Evolutionary conservation across 2,113 vertebrate species (phyloP), one percentile per base, ranked within the genome.

Genomic region (Corydoras maculifer): DNA sequence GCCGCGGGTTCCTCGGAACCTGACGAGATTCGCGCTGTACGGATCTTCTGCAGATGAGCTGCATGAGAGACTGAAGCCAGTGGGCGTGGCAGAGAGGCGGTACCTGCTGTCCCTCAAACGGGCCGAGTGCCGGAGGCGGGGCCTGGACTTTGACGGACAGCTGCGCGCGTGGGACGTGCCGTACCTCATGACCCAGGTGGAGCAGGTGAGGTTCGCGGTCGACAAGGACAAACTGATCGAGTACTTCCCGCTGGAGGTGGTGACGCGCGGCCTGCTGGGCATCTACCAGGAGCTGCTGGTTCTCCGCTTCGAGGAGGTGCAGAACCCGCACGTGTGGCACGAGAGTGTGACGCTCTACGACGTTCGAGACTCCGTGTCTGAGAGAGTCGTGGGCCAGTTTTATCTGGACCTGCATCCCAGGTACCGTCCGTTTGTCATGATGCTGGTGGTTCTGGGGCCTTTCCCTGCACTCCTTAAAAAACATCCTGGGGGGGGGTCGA

Each of bases 331-430:
- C 0, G 91, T 92, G 69, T 99, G 96, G 96, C 92, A 97, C 0
- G 81, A 92, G 58, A 85, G 87, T 0, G 91, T 97, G 58, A 91
- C 84, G 48, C 91, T 97, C 29, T 95, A 93, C 75, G 86, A 88
- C 0, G 93, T 91, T 9, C 87, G 81, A 18, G 94, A 98, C 81
- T 79, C 82, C 13, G 85, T 85, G 54, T 92, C 91, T 0, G 90
- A 87, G 74, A 92, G 96, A 79, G 84, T 89, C 51, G 78, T 98
- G 50, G 95, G 95, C 1, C 93, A 93, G 79, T 99, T 98, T 85
- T 99, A 98, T 84, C 77, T 99, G 83, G 94, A 99, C 83, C 81
- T 98, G 35, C 93, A 95, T 73, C 93, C 94, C 70, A 94, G 96
- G 96, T 99, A 90, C 3, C 14, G 25, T 68, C 11, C 57, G 5